Percentiles rank a stretch among this genome's conserved stretches.
phyloP scores from a whole-genome alignment of 2,888 invertebrate genomes.

The Phengaris alcon region DNA sequence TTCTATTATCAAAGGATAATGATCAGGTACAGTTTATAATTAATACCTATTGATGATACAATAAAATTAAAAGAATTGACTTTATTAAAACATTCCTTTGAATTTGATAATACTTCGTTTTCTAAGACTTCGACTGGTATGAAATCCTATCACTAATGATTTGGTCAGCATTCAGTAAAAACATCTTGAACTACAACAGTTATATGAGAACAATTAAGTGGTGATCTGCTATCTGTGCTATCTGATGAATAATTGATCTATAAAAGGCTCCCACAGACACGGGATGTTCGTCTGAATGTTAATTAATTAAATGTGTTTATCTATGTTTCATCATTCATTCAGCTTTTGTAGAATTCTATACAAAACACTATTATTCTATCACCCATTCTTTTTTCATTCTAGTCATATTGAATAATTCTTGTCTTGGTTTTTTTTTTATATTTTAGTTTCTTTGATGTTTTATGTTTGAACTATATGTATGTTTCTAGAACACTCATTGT shows the following conservation, averaged over 20 bases:
- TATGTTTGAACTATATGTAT: conserved; percentile 28
- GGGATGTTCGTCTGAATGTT: no score
- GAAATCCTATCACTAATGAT: neutral
- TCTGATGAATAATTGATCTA: no score
- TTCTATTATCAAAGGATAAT: conserved; percentile 50
- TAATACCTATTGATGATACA: conserved; percentile 40
- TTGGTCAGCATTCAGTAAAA: neutral
- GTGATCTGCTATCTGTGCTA: no score
- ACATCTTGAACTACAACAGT: neutral
- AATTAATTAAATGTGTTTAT: no score
- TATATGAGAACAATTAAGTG: no score
- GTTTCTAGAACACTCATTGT: conserved; percentile 37
- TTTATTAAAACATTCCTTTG: conserved; percentile 21
- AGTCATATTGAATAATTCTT: no score
- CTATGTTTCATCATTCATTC: no score
- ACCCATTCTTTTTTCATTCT: no score
- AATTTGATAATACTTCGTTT: neutral
- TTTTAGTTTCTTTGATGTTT: neutral
- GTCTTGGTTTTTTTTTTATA: neutral
- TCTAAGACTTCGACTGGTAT: neutral
- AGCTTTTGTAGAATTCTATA: no score
- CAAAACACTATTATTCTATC: no score
- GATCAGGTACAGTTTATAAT: conserved; percentile 49
- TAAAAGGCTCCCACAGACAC: no score
- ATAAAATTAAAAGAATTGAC: neutral